Evolutionary conservation across 2,113 vertebrate species (phyloP).

Genomic region (Gila orcuttii): DNA sequence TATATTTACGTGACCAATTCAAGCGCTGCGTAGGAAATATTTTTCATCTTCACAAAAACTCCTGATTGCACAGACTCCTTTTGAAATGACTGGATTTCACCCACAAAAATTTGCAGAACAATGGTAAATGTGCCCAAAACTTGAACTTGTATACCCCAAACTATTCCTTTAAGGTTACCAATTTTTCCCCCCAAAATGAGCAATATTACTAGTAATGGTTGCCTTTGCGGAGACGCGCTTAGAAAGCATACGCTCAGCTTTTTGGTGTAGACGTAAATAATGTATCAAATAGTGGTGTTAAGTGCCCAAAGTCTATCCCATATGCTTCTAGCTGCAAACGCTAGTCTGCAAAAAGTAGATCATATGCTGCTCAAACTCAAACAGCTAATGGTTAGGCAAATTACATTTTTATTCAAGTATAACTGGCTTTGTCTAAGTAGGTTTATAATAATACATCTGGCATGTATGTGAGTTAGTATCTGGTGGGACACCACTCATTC

Average conservation of each 20-base stretch:
- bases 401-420: slow-evolving; percentile 61
- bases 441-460: slow-evolving; percentile 63
- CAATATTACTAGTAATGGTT: background rate
- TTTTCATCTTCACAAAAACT: too few species aligned
- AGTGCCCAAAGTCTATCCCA: background rate
- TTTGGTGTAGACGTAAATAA: slow-evolving; percentile 4
- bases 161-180: background rate
- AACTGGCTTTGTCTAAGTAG: slow-evolving; percentile 61
- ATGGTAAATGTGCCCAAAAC: background rate
- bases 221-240: background rate
- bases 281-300: slow-evolving; percentile 8
- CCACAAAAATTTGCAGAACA: background rate
- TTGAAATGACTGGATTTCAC: background rate
- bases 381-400: slow-evolving; percentile 58
- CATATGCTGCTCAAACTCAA: slow-evolving; percentile 42
- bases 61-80: background rate
- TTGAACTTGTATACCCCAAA: background rate
- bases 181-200: background rate
- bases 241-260: background rate
- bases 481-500: slow-evolving; percentile 51
- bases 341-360: slow-evolving; percentile 44
- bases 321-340: background rate
- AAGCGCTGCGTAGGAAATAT: too few species aligned
- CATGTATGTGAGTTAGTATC: slow-evolving; percentile 48
- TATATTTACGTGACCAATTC: too few species aligned